phyloP scores from a whole-genome alignment of 2,113 vertebrate species.

The Salminus brasiliensis region DNA sequence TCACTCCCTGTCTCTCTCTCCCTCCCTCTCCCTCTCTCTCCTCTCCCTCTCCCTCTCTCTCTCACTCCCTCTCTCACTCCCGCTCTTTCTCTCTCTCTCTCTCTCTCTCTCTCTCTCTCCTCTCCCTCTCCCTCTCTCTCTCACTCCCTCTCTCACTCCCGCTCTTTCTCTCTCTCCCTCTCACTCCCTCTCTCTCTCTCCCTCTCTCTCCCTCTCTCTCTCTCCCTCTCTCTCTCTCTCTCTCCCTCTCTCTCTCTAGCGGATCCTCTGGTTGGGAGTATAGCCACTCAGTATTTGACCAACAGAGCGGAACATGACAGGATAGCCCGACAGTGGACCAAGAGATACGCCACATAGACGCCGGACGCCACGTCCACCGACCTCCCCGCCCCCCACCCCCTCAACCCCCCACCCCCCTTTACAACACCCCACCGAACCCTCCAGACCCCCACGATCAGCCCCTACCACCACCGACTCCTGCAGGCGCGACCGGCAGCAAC shows the following conservation, averaged over 20 bases:
- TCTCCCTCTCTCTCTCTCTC: background rate
- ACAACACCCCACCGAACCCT: background rate
- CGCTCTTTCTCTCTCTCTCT: background rate
- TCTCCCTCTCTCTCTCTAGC: conserved; percentile 68
- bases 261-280: conserved; percentile 93
- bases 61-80: background rate
- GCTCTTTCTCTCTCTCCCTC: background rate
- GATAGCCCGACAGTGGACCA: conserved; percentile 97
- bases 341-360: conserved; percentile 93
- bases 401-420: conserved; percentile 32
- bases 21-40: background rate
- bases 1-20: background rate
- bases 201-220: conserved; percentile 17
- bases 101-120: too few relatives aligned
- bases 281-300: conserved; percentile 95
- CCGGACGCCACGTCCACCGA: conserved; percentile 57
- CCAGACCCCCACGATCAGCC: background rate
- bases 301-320: conserved; percentile 96
- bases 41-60: background rate
- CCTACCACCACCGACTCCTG: conserved; percentile 53
- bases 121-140: background rate
- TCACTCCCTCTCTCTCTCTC: background rate
- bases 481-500: conserved; percentile 78
- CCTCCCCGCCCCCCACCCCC: conserved; percentile 4
- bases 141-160: background rate